phyloP scores from a whole-genome alignment of 2,113 vertebrate genomes.

The Rallus limicola region DNA sequence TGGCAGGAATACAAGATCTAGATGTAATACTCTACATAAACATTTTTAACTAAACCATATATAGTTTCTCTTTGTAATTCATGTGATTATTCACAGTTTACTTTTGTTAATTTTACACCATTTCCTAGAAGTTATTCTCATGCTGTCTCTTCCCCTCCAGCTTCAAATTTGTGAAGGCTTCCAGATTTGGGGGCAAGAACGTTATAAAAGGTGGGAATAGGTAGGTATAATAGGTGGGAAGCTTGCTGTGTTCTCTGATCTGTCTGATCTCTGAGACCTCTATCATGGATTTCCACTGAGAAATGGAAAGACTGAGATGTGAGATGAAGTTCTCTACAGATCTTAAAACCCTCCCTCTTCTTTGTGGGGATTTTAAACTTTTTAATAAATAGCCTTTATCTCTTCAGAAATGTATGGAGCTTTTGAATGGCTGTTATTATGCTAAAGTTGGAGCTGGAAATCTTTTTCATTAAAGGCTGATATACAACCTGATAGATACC shows the following conservation, averaged over 20 bases:
- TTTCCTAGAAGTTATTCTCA: background rate
- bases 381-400: background rate
- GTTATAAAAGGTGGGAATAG: too few relatives aligned
- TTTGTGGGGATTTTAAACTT: background rate
- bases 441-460: background rate
- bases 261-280: background rate
- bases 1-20: background rate
- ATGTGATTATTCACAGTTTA: background rate
- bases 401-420: background rate
- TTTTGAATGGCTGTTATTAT: background rate
- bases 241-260: background rate
- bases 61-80: background rate
- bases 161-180: background rate
- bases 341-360: background rate
- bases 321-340: background rate
- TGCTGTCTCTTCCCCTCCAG: background rate
- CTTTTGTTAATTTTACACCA: background rate
- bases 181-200: background rate
- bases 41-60: background rate
- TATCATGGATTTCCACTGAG: background rate
- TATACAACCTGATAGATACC: background rate
- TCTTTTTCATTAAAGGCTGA: background rate
- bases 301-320: too few relatives aligned
- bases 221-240: too few relatives aligned
- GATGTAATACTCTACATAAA: background rate